Evolutionary conservation across 2,797 vertebrate species (phyloP), one percentile per base, ranked within the genome.

Genomic region (Phoxinus dragarum): DNA sequence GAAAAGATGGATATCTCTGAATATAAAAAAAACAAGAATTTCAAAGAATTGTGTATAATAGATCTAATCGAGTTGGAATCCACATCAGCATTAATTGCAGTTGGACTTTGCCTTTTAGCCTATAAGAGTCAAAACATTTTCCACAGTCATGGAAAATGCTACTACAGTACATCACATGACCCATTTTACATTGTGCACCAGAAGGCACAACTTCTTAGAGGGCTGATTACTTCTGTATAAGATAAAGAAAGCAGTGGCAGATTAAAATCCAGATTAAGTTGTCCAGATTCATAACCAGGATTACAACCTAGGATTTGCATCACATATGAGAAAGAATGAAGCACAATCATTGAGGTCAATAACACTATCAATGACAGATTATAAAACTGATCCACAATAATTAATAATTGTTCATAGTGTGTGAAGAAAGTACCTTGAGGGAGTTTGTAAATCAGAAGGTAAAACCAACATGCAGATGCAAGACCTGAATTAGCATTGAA

Each of bases 81-180:
- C 56, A 64, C 76, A 34, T 47, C 61, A 49, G 61, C 9, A 34
- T 80, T 47, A 34, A 67, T 14, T 80, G 27, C 42, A 23, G 31
- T 68, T 80, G 77, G 5, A 80, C 77, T 36, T 66, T 80, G 61
- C 61, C 78, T 12, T 80, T 67, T 34, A 21, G 27, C 27, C 77
- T 31, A 27, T 16, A 31, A 61, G 76, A 16, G 27, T 72, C 16
- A 42, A 71, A 72, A 59, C 9, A 36, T 19, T 10, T 54, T 69
- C 61, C 59, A 74, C 59, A 40, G 31, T 75, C 42, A 77, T 52
- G 17, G 61, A n/a, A 31, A 84, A 84, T 31, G 17, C 44, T 31
- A 40, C 16, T 49, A 84, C 31, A 82, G 16, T 2, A 47, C 52
- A 40, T 71, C 19, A 72, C 31, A 77, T 31, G 9, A 31, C 23